Evolutionary conservation across 2,113 vertebrate species (phyloP).

Genomic region (Strix aluco): DNA sequence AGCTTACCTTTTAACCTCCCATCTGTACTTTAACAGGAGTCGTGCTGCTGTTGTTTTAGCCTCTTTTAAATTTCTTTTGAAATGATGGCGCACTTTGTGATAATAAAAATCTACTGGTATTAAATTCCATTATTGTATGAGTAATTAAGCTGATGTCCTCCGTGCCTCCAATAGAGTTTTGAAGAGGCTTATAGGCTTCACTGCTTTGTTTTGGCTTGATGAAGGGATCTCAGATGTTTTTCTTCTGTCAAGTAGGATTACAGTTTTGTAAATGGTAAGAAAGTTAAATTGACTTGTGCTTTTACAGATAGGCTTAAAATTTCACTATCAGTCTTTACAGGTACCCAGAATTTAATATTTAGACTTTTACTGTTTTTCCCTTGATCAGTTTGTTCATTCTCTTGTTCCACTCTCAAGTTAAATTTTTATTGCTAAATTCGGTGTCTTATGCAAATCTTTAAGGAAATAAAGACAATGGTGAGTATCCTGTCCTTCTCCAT

Average conservation of each 20-base stretch:
- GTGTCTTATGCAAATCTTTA: neutral
- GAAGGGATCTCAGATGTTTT: neutral
- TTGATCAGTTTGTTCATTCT: neutral
- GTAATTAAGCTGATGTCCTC: neutral
- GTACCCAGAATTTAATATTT: neutral
- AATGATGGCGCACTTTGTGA: neutral
- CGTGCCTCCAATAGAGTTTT: neutral
- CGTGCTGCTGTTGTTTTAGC: constrained; percentile 5
- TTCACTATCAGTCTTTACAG: neutral
- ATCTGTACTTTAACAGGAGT: neutral
- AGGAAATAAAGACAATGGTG: neutral
- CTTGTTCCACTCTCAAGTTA: neutral
- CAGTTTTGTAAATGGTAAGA: neutral
- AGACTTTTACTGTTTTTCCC: neutral
- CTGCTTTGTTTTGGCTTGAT: neutral
- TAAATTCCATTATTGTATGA: neutral
- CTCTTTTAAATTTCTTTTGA: constrained; percentile 20
- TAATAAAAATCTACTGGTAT: neutral
- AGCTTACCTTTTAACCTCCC: constrained; percentile 43
- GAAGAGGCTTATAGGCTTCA: constrained; percentile 6
- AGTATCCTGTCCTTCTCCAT: neutral
- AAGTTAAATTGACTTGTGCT: neutral
- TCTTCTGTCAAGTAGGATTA: neutral
- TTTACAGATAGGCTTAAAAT: neutral
- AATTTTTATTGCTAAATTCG: neutral